These are phyloP conservation scores for cat (Felis catus) DNA, from an alignment of 2,113 vertebrate genomes.

Conservation along the genomic window F.catus_Fca126_mat1.0 CM031412.1:223600001-223600500, in stretches of 20 bases:
- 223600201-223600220: background rate
- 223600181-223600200: background rate
- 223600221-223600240: background rate
- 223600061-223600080: background rate
- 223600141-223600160: background rate
- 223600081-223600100: background rate
- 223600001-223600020: background rate
- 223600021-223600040: background rate
- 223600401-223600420: constrained; percentile 14
- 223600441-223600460: background rate
- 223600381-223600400: background rate
- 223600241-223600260: background rate
- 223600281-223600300: background rate
- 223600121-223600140: background rate
- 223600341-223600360: background rate
- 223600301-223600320: background rate
- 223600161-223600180: background rate
- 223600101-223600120: background rate
- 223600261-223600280: background rate
- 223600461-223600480: background rate
- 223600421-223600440: background rate
- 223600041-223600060: background rate
- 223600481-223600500: background rate
- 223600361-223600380: background rate
- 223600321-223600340: background rate